Percentiles rank a stretch among this genome's conserved stretches.
Evolutionary conservation across 2,888 invertebrate genomes (phyloP).

Genomic region (Hyposoter didymator): DNA sequence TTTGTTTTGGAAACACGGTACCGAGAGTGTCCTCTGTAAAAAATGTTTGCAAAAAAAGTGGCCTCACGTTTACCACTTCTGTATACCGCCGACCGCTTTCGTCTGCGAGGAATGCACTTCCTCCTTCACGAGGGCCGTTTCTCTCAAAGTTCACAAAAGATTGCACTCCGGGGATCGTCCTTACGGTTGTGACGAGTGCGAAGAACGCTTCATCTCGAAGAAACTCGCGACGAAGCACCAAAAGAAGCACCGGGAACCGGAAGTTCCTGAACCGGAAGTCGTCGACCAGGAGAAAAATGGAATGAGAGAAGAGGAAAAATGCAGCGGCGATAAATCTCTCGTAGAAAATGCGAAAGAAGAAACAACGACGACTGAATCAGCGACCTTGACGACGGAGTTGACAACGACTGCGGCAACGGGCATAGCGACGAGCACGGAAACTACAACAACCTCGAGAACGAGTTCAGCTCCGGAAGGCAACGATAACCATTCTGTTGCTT

Average conservation of each 20-base stretch:
- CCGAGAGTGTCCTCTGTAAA: slow-evolving; percentile 94
- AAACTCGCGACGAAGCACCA: slow-evolving; percentile 91
- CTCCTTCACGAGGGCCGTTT: slow-evolving; percentile 91
- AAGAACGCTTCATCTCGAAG: slow-evolving; percentile 92
- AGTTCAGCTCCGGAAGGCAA: slow-evolving; percentile 80
- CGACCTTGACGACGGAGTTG: slow-evolving; percentile 58
- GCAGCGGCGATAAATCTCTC: slow-evolving; percentile 63
- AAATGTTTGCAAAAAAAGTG: slow-evolving; percentile 95
- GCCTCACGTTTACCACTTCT: slow-evolving; percentile 97
- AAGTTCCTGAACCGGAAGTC: slow-evolving; percentile 31
- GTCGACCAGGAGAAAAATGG: not conserved
- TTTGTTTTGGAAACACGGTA: slow-evolving; percentile 96
- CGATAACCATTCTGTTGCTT: slow-evolving; percentile 82
- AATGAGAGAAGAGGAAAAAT: slow-evolving; percentile 60
- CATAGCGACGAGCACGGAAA: slow-evolving; percentile 60
- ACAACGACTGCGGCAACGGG: slow-evolving; percentile 70
- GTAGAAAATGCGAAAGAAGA: slow-evolving; percentile 72
- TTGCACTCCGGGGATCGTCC: slow-evolving; percentile 90
- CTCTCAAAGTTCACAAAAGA: slow-evolving; percentile 93
- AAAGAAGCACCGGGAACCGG: slow-evolving; percentile 85
- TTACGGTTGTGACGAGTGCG: slow-evolving; percentile 91
- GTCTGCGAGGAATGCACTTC: slow-evolving; percentile 92
- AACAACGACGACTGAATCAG: slow-evolving; percentile 57
- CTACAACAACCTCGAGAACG: slow-evolving; percentile 47
- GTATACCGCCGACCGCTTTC: slow-evolving; percentile 92